phyloP scores from a whole-genome alignment of 2,113 vertebrate genomes.

The Larimichthys crocea region DNA sequence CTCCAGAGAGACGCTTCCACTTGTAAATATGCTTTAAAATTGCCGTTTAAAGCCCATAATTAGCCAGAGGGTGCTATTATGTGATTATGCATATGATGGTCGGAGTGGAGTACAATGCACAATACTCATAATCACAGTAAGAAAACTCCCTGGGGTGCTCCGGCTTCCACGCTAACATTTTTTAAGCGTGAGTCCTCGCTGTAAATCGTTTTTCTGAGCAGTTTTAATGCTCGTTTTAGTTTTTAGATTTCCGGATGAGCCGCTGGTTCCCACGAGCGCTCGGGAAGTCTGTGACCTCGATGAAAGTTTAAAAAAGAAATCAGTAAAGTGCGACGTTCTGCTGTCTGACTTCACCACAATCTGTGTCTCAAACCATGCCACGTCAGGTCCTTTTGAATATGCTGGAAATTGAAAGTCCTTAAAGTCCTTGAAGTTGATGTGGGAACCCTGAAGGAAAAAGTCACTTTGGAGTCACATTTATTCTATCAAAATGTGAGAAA shows the following conservation, averaged over 20 bases:
- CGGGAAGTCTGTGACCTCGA: no score
- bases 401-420: no score
- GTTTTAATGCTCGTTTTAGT: background rate
- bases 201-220: background rate
- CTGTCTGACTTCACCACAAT: no score
- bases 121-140: conserved; percentile 4
- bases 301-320: no score
- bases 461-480: no score
- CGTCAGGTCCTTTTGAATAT: no score
- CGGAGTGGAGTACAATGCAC: conserved; percentile 15
- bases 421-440: no score
- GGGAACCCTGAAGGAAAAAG: no score
- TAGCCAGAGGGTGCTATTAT: conserved; percentile 17
- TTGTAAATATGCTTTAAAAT: conserved; percentile 43
- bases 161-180: conserved; percentile 12
- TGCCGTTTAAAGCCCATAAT: conserved; percentile 32
- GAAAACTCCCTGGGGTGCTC: background rate
- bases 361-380: no score
- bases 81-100: conserved; percentile 27
- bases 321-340: no score
- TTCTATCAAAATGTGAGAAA: no score
- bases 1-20: conserved; percentile 22
- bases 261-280: no score
- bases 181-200: background rate
- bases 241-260: background rate